phyloP scores from a whole-genome alignment of 1,140 invertebrate genomes.

The Drosophila kohkoa region DNA sequence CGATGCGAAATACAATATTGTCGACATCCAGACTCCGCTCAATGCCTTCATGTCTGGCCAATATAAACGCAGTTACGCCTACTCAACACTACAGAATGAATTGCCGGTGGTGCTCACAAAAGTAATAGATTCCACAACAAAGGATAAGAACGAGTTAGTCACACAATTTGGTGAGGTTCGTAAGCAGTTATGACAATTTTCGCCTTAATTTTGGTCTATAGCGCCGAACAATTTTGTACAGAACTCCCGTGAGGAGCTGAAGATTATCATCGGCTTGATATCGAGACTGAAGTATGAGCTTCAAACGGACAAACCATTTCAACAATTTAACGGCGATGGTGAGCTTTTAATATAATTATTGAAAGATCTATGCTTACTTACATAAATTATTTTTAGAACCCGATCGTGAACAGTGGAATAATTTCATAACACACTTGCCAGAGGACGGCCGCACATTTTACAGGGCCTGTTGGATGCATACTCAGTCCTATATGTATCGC shows the following conservation, averaged over 20 bases:
- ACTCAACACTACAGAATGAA: constrained; percentile 92
- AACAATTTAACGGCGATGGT: constrained; percentile 84
- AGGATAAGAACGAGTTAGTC: constrained; percentile 90
- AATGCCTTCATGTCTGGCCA: constrained; percentile 69
- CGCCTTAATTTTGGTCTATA: constrained; percentile 14
- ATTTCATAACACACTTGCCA: constrained; percentile 80
- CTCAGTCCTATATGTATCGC: constrained; percentile 97
- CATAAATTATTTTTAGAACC: constrained; percentile 50
- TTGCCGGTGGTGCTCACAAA: constrained; percentile 96
- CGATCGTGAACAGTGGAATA: constrained; percentile 85
- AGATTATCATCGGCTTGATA: constrained; percentile 90
- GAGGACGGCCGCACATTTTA: constrained; percentile 89
- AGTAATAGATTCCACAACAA: constrained; percentile 93
- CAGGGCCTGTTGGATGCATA: constrained; percentile 93
- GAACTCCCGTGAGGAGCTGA: constrained; percentile 90
- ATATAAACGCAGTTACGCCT: constrained; percentile 91
- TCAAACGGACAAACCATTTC: constrained; percentile 94
- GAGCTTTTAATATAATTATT: constrained; percentile 1
- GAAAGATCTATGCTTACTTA: not conserved
- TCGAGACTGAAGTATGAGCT: constrained; percentile 96
- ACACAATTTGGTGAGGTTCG: constrained; percentile 89
- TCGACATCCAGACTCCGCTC: constrained; percentile 64
- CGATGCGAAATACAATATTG: constrained; percentile 79
- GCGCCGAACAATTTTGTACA: constrained; percentile 67
- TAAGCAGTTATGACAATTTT: constrained; percentile 18